Base-by-base conservation (phyloP, 2,797 vertebrate genomes). In the Sparus aurata region DNA sequence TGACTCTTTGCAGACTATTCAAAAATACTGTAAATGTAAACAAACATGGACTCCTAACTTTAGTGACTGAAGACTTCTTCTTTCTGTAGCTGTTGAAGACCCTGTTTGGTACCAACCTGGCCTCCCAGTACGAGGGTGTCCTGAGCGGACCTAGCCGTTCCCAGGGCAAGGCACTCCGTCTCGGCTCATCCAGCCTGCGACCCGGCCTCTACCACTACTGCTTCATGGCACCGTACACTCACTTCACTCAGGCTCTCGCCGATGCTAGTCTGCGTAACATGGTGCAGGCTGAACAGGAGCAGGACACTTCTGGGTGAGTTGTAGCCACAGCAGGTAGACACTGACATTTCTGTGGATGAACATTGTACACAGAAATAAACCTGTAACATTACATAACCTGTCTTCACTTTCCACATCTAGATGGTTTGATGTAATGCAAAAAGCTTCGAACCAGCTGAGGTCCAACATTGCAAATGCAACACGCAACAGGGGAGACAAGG, bases 201-300 rank as follows among this genome's bases (percentile, higher is more conserved):
- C 98, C 97, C 0, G 98, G 98, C 46, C 96, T 99, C 47, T 99
- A 99, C 87, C 98, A 99, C 88, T 99, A 97, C 90, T 99, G 98
- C 95, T 99, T 99, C 94, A 99, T 99, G 98, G 98, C 98, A 0
- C 98, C 98, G 0, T 99, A 99, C 85, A 99, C 98, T 1, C 98
- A 99, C 89, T 99, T 99, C 81, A 99, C 98, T 0, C 98, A 99
- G 95, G 98, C 98, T n/a, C 93, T 99, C 0, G 98, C 98, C 3
- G 98, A 99, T 11, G 98, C 98, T 27, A 99, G 98, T 85, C 96
- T 99, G 6, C 96, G 97, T 79, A 99, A 98, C 90, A 98, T 97
- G 97, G 98, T 99, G 68, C 98, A 99, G 90, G 96, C 97, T 0
- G 98, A 99, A 63, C 96, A 96, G 60, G 98, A 99, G 72, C 97